Conservation (phyloP, 2,888 invertebrate genomes). For the Drosophila nigritarsus region DNA sequence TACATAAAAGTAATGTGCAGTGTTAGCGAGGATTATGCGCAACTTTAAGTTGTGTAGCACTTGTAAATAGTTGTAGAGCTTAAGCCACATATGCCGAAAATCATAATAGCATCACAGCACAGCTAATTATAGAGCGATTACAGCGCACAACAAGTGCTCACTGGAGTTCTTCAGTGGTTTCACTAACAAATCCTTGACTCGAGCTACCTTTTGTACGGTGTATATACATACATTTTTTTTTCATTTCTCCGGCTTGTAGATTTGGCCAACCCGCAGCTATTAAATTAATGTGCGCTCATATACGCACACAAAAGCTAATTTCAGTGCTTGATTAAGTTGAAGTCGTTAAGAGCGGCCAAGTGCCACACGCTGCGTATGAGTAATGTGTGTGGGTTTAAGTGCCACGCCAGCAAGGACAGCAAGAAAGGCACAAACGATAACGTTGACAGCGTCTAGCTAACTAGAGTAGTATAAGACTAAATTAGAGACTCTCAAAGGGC, state of each 20-base stretch:
- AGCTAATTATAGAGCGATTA: conserved; percentile 50
- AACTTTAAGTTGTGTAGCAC: neutral
- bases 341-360: conserved; percentile 74
- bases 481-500: conserved; percentile 26
- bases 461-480: conserved; percentile 32
- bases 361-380: conserved; percentile 77
- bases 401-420: conserved; percentile 28
- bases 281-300: conserved; percentile 77
- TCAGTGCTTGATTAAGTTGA: conserved; percentile 77
- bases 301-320: conserved; percentile 78
- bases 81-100: neutral
- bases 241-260: conserved; percentile 2
- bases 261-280: conserved; percentile 60
- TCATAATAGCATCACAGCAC: conserved; percentile 10
- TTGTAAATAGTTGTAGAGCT: neutral
- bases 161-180: conserved; percentile 3
- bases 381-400: conserved; percentile 67
- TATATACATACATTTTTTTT: conserved; percentile 9
- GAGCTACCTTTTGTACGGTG: conserved; percentile 41
- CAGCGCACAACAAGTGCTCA: conserved; percentile 27
- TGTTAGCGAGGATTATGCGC: neutral
- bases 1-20: neutral
- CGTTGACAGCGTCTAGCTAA: conserved; percentile 32
- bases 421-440: conserved; percentile 1
- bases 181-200: conserved; percentile 19